These are phyloP conservation scores for Indicator indicator DNA, from an alignment of 2,113 vertebrate species.

Conservation along the genomic window DNA sequence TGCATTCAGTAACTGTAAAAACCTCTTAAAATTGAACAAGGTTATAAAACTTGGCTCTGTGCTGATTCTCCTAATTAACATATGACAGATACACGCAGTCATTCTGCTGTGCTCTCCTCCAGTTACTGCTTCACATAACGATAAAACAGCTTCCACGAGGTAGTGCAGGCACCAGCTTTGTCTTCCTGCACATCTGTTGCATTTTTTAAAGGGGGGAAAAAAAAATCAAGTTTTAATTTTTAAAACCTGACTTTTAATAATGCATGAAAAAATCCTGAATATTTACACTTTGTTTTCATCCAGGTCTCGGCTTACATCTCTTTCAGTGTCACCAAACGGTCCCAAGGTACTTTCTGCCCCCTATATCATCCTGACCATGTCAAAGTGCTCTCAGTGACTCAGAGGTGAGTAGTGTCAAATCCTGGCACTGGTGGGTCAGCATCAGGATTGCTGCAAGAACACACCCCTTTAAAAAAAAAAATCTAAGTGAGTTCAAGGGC, in stretches of 20 bases:
- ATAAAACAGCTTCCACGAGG: not conserved
- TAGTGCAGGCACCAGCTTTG: constrained; percentile 1
- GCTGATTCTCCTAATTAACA: constrained; percentile 19
- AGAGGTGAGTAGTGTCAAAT: not conserved
- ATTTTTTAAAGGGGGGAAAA: constrained; percentile 29
- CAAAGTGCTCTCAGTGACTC: not conserved
- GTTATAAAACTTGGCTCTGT: not conserved
- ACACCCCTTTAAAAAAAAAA: no score
- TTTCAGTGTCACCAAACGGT: not conserved
- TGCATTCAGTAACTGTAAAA: constrained; percentile 42
- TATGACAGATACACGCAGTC: not conserved
- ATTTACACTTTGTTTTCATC: constrained; percentile 4
- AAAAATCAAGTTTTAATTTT: constrained; percentile 50
- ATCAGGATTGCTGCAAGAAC: no score
- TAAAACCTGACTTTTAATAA: constrained; percentile 54
- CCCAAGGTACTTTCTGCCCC: not conserved
- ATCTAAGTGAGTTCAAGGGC: no score
- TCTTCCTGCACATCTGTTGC: constrained; percentile 29
- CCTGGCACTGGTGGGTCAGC: not conserved
- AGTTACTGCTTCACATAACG: not conserved
- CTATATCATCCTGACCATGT: not conserved
- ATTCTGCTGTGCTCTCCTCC: not conserved
- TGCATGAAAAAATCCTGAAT: not conserved
- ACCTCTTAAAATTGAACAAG: constrained; percentile 3
- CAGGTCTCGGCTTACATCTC: not conserved